A percentile compares a stretch with the other conserved stretches of the same genome.
Evolutionary conservation across 2,113 vertebrate genomes (phyloP).

Genomic region (Strix uralensis): DNA sequence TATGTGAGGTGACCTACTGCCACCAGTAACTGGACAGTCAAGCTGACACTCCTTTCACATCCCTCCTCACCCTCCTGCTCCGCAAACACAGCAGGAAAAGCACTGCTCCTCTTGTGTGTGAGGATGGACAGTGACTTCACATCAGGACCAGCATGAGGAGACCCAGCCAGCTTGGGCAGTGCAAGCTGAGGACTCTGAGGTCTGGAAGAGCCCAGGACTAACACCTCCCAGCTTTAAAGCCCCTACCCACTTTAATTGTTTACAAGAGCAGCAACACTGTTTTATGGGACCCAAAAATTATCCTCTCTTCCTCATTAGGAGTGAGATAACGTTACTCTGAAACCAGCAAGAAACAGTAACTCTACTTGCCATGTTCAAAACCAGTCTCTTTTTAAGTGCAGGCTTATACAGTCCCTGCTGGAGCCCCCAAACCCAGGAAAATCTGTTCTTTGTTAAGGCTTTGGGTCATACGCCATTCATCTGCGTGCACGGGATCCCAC

Average conservation of each 20-base stretch:
- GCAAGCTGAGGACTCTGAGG: not conserved
- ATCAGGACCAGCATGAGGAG: not conserved
- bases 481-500: not conserved
- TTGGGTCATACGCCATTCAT: not conserved
- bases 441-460: not conserved
- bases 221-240: not conserved
- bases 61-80: not conserved
- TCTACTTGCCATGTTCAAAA: not conserved
- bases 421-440: not conserved
- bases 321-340: not conserved
- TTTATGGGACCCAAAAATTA: not conserved
- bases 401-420: not conserved
- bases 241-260: not conserved
- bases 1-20: not conserved
- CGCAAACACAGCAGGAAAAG: not conserved
- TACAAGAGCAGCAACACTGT: not conserved
- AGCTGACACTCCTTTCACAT: not conserved
- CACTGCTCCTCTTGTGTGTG: not conserved
- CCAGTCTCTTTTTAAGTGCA: not conserved
- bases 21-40: not conserved
- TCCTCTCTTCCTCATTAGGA: not conserved
- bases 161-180: not conserved
- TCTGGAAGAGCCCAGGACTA: not conserved
- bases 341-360: not conserved
- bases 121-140: not conserved